Conservation (phyloP, 2,797 vertebrate genomes). For the Myotis pilosus region DNA sequence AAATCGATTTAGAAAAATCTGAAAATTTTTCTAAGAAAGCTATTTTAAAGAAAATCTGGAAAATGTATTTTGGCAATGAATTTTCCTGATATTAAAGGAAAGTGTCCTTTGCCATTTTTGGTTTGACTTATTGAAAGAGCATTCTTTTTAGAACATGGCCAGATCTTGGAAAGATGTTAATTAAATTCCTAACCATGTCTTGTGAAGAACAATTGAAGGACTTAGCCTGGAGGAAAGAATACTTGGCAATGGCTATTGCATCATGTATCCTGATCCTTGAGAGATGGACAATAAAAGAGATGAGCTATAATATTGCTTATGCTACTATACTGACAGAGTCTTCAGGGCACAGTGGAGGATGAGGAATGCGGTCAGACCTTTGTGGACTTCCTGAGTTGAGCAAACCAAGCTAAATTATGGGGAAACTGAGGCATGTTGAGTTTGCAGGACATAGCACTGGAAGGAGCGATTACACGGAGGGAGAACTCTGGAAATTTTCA, state of each 20-base stretch:
- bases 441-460: background rate
- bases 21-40: background rate
- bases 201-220: background rate
- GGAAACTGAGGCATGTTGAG: background rate
- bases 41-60: background rate
- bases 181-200: background rate
- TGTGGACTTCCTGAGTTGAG: background rate
- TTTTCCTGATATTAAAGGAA: background rate
- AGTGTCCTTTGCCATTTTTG: background rate
- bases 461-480: background rate
- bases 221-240: background rate
- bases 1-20: conserved; percentile 12
- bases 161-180: background rate
- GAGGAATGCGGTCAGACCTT: background rate
- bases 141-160: background rate
- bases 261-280: background rate
- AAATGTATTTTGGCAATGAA: background rate
- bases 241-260: background rate
- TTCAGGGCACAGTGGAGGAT: background rate
- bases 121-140: background rate
- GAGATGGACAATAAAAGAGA: background rate
- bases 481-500: background rate
- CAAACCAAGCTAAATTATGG: background rate
- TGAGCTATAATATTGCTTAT: background rate
- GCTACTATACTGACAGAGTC: background rate